Conservation (phyloP, 2,888 invertebrate species). For the Phortica magna region DNA sequence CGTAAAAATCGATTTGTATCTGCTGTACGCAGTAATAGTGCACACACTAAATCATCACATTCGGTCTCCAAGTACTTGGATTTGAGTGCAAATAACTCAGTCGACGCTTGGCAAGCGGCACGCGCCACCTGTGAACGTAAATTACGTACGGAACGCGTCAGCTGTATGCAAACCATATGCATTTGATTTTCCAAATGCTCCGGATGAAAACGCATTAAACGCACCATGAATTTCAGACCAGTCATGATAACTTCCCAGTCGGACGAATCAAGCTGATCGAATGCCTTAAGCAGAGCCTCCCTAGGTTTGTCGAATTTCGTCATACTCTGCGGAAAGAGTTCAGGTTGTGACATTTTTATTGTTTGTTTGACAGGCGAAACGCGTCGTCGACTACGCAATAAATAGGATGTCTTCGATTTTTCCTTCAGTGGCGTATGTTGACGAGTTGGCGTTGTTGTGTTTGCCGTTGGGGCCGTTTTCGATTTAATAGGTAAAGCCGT, state of each 20-base stretch:
- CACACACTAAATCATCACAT: constrained; percentile 89
- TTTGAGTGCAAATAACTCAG: constrained; percentile 86
- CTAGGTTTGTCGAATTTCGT: constrained; percentile 83
- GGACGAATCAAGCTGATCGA: constrained; percentile 83
- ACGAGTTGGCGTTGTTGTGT: background rate
- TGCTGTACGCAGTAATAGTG: constrained; percentile 91
- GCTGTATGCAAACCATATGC: constrained; percentile 84
- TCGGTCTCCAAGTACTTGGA: constrained; percentile 84
- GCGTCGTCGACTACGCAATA: constrained; percentile 70
- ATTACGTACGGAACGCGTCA: constrained; percentile 90
- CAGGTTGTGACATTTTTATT: constrained; percentile 69
- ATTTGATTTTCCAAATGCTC: constrained; percentile 83
- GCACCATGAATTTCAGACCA: constrained; percentile 84
- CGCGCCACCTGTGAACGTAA: constrained; percentile 95
- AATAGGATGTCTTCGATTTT: constrained; percentile 75
- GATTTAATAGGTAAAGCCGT: constrained; percentile 48
- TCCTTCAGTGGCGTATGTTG: constrained; percentile 69
- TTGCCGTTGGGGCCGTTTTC: constrained; percentile 30
- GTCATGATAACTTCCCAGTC: constrained; percentile 90
- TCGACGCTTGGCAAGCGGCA: constrained; percentile 89
- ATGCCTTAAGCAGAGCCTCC: constrained; percentile 82
- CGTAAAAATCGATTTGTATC: constrained; percentile 96
- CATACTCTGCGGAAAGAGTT: constrained; percentile 74
- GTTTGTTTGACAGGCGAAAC: constrained; percentile 75
- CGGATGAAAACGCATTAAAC: constrained; percentile 84